Evolutionary conservation across 23 tunicate species (phyloP).

Genomic region (Ciona savignyi): DNA sequence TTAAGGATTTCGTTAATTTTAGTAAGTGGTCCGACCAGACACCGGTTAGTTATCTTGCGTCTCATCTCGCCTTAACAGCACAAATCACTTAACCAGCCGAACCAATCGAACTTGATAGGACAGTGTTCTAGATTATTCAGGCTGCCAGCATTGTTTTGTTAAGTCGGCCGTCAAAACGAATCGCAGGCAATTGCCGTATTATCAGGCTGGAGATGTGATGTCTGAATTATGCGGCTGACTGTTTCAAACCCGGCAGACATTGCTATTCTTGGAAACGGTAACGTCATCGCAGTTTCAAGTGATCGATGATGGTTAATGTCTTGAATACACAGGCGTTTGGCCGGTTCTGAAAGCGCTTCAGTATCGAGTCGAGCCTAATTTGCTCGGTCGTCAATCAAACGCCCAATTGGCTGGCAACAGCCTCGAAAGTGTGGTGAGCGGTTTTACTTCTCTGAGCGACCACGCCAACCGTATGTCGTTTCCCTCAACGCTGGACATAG

Average conservation of each 20-base stretch:
- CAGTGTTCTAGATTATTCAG: not conserved
- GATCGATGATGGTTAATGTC: not conserved
- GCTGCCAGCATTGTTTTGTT: too few relatives aligned
- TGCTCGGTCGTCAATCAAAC: not conserved
- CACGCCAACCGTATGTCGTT: not conserved
- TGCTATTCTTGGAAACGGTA: not conserved
- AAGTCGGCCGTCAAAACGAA: too few relatives aligned
- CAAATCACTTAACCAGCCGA: not conserved
- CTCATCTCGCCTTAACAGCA: not conserved
- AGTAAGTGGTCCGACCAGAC: not conserved
- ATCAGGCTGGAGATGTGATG: too few relatives aligned
- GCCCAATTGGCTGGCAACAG: not conserved
- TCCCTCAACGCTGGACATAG: not conserved
- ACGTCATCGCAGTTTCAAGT: not conserved
- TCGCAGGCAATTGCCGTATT: too few relatives aligned
- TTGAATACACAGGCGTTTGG: not conserved
- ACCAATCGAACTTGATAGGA: not conserved
- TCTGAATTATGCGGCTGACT: too few relatives aligned
- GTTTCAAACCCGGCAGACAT: not conserved
- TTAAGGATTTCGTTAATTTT: not conserved
- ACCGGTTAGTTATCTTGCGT: not conserved
- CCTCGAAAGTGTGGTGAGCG: too few relatives aligned
- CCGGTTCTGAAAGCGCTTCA: not conserved
- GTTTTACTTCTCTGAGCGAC: too few relatives aligned
- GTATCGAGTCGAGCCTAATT: not conserved